Conservation (phyloP, 2,113 vertebrate genomes). For the Menidia beryllina region DNA sequence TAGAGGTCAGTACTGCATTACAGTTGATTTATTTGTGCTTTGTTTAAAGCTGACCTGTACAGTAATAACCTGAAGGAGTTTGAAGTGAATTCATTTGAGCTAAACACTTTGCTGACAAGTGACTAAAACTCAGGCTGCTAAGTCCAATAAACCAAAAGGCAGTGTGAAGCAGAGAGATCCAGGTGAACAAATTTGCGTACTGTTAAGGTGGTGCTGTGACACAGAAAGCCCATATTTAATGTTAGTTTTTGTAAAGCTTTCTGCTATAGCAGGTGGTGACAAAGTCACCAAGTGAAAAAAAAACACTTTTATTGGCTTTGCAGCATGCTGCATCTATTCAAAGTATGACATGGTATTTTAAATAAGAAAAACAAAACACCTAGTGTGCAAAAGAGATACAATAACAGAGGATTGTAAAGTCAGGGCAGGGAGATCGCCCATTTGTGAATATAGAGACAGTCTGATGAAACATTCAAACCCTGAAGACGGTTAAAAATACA, state of each 20-base stretch:
- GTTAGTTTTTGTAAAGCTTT: constrained; percentile 10
- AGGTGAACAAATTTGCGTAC: neutral
- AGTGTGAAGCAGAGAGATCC: constrained; percentile 14
- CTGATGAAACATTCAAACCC: constrained; percentile 42
- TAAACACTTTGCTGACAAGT: constrained; percentile 58
- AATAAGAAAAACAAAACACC: constrained; percentile 36
- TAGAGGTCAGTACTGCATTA: constrained; percentile 30
- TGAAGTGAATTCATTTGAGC: constrained; percentile 47
- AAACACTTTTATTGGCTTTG: constrained; percentile 11
- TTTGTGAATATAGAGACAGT: constrained; percentile 32
- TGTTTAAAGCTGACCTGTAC: constrained; percentile 59
- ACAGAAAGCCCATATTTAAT: neutral
- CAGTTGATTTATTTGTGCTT: constrained; percentile 44
- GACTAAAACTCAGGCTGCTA: constrained; percentile 27
- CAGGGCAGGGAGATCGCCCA: neutral
- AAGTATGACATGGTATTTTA: constrained; percentile 20
- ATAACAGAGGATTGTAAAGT: constrained; percentile 33
- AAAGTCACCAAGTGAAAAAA: neutral
- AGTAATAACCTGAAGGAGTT: constrained; percentile 53
- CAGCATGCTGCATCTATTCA: constrained; percentile 7
- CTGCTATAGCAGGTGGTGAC: neutral
- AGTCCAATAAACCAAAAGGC: constrained; percentile 32
- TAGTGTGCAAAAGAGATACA: constrained; percentile 21
- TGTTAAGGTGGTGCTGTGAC: neutral
- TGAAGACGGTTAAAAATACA: constrained; percentile 25